Conservation (phyloP, 2,113 vertebrate genomes). For the Psophia crepitans region DNA sequence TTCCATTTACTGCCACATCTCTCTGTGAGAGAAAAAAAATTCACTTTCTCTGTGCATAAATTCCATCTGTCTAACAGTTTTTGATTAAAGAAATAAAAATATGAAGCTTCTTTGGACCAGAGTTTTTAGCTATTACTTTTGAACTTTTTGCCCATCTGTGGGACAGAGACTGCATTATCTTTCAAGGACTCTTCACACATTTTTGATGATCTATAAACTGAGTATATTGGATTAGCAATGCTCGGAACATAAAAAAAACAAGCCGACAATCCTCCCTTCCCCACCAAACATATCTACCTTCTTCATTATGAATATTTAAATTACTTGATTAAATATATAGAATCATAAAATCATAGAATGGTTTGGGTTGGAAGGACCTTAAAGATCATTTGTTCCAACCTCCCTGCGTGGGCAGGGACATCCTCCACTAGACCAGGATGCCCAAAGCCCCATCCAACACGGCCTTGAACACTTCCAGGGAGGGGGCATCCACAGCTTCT, state of each 20-base stretch:
- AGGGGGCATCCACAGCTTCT: too few species aligned
- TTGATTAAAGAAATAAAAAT: not conserved
- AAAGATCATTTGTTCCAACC: too few species aligned
- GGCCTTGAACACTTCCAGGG: too few species aligned
- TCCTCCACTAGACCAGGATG: too few species aligned
- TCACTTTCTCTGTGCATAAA: not conserved
- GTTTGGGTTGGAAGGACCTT: too few species aligned
- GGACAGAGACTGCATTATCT: not conserved
- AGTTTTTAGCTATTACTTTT: not conserved
- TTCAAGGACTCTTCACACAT: not conserved
- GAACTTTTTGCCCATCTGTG: not conserved
- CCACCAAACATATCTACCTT: not conserved
- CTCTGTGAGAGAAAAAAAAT: not conserved
- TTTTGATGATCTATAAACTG: not conserved
- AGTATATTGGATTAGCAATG: not conserved
- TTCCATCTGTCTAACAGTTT: not conserved
- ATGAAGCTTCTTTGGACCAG: not conserved
- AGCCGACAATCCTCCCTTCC: fast-evolving
- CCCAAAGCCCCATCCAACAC: too few species aligned
- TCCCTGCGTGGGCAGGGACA: too few species aligned
- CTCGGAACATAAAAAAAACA: not conserved
- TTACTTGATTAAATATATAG: not conserved
- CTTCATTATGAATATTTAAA: not conserved
- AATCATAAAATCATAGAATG: too few species aligned
- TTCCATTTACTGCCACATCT: not conserved